Evolutionary conservation across 2,797 vertebrate genomes (phyloP), one percentile per base, ranked within the genome.

Genomic region (Parauchenoglanis ngamensis): DNA sequence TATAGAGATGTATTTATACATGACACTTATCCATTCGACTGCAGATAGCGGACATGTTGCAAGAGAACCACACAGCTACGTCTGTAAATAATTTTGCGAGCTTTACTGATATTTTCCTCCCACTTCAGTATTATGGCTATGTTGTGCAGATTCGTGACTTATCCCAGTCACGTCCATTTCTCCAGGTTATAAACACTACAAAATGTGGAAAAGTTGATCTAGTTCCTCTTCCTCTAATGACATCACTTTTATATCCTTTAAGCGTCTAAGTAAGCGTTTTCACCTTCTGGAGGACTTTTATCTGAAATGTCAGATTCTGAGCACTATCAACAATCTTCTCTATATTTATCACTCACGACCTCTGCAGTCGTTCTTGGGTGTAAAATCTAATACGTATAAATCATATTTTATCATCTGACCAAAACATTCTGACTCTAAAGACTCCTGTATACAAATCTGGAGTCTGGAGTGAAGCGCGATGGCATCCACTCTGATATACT

Each of bases 401-500:
- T 5, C 25, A 12, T 13, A 78, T 52, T 46, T 76, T 49, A 52
- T 19, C 3, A 0, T 77, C 44, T 31, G 25, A 15, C 46, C n/a
- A 15, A 10, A 13, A 31, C 17, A 7, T 2, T 35, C 49, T 49
- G 31, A 70, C 31, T 70, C 17, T 35, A 77, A 54, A 31, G 28
- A 63, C 28, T 52, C 68, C 35, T 23, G 28, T 46, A 70, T 75
- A 59, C 76, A 90, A 68, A 86, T 46, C 76, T 28, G 87, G 90
- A 49, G 44, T 40, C 40, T 8, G 73, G 46, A 76, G 25, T 13
- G 52, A 17, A 56, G 7, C 49, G 19, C n/a, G 28, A 7, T 76
- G 44, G 12, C 23, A 23, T 76, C 72, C 25, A 25, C 72, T 75
- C 23, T 40, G 40, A 75, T 91, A 91, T 93, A 91, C 90, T 85